Base-by-base conservation (phyloP, 2,113 vertebrate genomes). In the Lagopus muta region DNA sequence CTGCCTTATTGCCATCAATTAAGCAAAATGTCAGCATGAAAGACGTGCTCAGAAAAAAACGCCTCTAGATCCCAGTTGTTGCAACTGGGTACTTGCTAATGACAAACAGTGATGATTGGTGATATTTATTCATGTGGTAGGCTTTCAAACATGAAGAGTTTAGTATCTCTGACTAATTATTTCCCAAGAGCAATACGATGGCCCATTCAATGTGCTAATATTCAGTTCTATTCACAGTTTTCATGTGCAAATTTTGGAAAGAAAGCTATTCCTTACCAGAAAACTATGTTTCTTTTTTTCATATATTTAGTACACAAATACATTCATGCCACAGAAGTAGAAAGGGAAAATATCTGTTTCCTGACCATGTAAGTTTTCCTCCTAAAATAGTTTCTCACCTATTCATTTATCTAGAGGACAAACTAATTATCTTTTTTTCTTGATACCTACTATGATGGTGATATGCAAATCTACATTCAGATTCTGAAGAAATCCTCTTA, bases 71-170 rank as follows among this genome's bases (percentile, higher is more conserved):
- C 73, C 72, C 73, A 92, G 65, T 71, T 86, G 65, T 74, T 85
- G 47, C 93, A 86, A 89, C 69, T 81, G 48, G 84, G 71, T 93
- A 90, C 36, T 90, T 80, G 79, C 61, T 95, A 88, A 97, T 95
- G 90, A 92, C 85, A 81, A 92, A 88, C 60, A 75, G 82, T 86
- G 91, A 95, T 93, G 87, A 96, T 6, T 91, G 65, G 78, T 69
- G 66, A 91, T 93, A 94, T 85, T 96, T 82, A 87, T 94, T 87
- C 54, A 73, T 84, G 92, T 90, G 82, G 79, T 57, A 71, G 47
- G 60, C 7, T 83, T 92, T 92, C 69, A 92, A 91, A 80, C 65
- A 94, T 80, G 72, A 92, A 16, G 61, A 72, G 62, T 32, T 81
- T 69, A 90, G 54, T 28, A 79, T 90, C 94, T 43, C 82, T 61